phyloP scores from a whole-genome alignment of 2,113 vertebrate species.

The Otocyon megalotis region DNA sequence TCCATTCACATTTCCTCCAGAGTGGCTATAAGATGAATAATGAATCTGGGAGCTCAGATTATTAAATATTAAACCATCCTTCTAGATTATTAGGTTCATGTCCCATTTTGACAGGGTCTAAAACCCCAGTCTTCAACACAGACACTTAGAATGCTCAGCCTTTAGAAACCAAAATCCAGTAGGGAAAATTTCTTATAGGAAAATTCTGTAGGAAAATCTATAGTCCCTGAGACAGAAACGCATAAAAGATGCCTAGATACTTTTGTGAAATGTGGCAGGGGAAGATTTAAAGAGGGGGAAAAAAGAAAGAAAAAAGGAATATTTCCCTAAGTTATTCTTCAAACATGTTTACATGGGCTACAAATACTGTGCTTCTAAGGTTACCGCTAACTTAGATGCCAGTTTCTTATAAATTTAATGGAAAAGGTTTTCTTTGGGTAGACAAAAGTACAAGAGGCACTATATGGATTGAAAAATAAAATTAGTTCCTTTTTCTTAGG shows the following conservation, averaged over 20 bases:
- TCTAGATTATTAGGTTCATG: not conserved
- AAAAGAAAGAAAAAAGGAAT: rapidly evolving
- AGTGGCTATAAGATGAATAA: not conserved
- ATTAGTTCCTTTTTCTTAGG: not conserved
- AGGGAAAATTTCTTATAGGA: not conserved
- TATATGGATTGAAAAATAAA: not conserved
- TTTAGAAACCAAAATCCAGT: not conserved
- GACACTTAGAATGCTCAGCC: not conserved
- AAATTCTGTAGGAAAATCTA: not conserved
- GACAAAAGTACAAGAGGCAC: not conserved
- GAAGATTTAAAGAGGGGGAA: not conserved
- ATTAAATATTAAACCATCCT: not conserved
- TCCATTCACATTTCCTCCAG: not conserved
- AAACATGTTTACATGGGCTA: not conserved
- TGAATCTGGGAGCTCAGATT: not conserved
- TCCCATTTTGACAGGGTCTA: not conserved
- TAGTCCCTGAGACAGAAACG: not conserved
- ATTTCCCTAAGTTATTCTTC: not conserved
- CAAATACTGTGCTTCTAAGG: not conserved
- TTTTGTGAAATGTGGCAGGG: not conserved
- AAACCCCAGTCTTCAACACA: not conserved
- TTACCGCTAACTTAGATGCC: not conserved
- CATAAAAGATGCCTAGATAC: not conserved
- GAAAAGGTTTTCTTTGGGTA: not conserved
- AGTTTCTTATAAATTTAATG: not conserved